Evolutionary conservation across 1,140 invertebrate genomes (phyloP).

Genomic region (Pissodes strobi): DNA sequence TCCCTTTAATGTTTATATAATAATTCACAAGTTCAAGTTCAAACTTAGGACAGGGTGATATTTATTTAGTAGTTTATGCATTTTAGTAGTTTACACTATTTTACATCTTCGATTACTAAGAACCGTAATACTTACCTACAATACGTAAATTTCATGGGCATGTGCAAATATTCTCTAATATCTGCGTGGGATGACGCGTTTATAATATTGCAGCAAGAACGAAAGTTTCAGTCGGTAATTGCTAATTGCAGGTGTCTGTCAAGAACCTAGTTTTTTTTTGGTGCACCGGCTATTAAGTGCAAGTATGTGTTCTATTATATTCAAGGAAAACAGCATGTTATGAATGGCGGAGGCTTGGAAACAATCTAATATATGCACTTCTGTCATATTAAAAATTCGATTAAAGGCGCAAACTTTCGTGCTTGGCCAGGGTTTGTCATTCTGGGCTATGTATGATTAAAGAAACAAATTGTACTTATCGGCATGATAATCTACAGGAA

Average conservation of each 20-base stretch:
- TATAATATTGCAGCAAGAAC: slow-evolving; percentile 15
- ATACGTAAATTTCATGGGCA: neutral
- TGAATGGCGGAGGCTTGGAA: slow-evolving; percentile 1
- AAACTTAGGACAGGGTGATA: too few relatives aligned
- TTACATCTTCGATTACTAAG: too few relatives aligned
- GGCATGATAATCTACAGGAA: too few relatives aligned
- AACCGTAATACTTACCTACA: too few relatives aligned
- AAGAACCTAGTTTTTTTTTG: slow-evolving; percentile 9
- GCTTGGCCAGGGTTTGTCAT: too few relatives aligned
- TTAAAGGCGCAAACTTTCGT: too few relatives aligned
- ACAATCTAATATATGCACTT: slow-evolving; percentile 15
- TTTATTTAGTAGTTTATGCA: too few relatives aligned
- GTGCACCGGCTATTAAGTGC: slow-evolving; percentile 12
- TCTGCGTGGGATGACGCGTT: slow-evolving; percentile 3
- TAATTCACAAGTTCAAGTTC: too few relatives aligned
- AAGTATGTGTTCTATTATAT: slow-evolving; percentile 24
- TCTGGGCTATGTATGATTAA: too few relatives aligned
- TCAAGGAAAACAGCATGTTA: slow-evolving; percentile 28
- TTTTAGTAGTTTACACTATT: too few relatives aligned
- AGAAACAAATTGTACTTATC: too few relatives aligned
- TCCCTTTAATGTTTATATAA: too few relatives aligned
- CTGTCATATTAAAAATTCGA: neutral
- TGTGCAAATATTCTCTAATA: neutral
- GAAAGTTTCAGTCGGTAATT: slow-evolving; percentile 22
- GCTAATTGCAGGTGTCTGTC: slow-evolving; percentile 31